Evolutionary conservation across 2,797 vertebrate genomes (phyloP).

Genomic region (Notolabrus celidotus): DNA sequence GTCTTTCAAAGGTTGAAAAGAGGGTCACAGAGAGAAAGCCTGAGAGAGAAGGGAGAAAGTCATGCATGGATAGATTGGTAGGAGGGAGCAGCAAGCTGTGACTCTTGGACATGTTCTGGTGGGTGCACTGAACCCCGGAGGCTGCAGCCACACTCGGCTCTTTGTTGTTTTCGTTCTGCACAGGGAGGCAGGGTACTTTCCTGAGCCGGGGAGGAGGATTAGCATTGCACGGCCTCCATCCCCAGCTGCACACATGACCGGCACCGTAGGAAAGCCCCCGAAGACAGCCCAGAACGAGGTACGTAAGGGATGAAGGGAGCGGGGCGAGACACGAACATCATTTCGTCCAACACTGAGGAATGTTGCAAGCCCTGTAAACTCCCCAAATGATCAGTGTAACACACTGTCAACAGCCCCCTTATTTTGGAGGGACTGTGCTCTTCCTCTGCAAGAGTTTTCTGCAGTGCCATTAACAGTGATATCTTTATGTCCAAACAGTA

Average conservation of each 20-base stretch:
- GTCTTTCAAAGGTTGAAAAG: constrained; percentile 64
- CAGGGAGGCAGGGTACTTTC: constrained; percentile 86
- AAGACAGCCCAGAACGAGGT: constrained; percentile 76
- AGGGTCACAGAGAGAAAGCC: constrained; percentile 59
- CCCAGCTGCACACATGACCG: constrained; percentile 86
- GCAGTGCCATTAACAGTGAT: constrained; percentile 10
- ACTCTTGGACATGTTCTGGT: constrained; percentile 85
- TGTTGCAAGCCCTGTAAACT: constrained; percentile 68
- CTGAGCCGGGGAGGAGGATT: constrained; percentile 82
- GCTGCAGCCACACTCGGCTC: constrained; percentile 86
- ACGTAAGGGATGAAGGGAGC: constrained; percentile 58
- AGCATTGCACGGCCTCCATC: constrained; percentile 83
- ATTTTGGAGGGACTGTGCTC: constrained; percentile 23
- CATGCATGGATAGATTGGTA: constrained; percentile 77
- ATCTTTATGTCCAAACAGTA: constrained; percentile 1
- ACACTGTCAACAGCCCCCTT: constrained; percentile 36
- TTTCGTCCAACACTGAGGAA: constrained; percentile 67
- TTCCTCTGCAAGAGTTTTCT: not conserved
- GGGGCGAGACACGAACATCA: constrained; percentile 65
- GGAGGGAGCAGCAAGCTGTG: constrained; percentile 83
- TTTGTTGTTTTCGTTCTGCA: constrained; percentile 87
- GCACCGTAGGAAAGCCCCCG: constrained; percentile 80
- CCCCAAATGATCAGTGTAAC: constrained; percentile 64
- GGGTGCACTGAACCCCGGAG: constrained; percentile 84
- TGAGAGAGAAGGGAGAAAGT: constrained; percentile 61